Evolutionary conservation across 2,888 invertebrate genomes (phyloP), one percentile per base, ranked within the genome.

Genomic region (Macrosoma leucophasiata): DNA sequence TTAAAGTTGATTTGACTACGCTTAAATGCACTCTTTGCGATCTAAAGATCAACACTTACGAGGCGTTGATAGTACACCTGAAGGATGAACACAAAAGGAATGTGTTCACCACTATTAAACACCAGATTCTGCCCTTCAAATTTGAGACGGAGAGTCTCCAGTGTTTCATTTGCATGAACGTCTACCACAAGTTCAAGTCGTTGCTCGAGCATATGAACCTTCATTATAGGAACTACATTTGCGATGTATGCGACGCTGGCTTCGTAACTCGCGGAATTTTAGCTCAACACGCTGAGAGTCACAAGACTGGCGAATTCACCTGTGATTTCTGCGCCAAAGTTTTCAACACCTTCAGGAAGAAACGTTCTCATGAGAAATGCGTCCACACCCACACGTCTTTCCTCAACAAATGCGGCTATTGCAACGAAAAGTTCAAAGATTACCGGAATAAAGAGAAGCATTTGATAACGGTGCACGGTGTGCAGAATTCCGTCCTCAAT

Each of bases 321-420:
- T 78, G 77, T 29, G 56, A 60, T 13, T 45, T 56, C 4, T 86
- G 86, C 37, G 57, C 73, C 0, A 86, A 85, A 52, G 67, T 76
- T 0, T 86, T 85, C 32, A 73, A 77, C n/a, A 82, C 81, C 0
- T 58, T 68, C 7, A 59, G 72, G 13, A 81, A 82, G 37, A 63
- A 76, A 37, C 70, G 71, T 24, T 66, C 74, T 0, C 86, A 86
- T 36, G 77, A 77, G 30, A 73, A 70, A 19, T 65, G 68, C 1
- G 76, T 84, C 1, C 84, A 77, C 22, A 52, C 62, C 0, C 58
- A 66, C 19, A 55, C 46, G 2, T 57, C 56, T 7, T 39, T 50
- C 37, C 25, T 65, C 4, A 64, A 62, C 40, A 69, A 67, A 35
- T 78, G 78, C 26, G 63, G 65, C 0, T 69, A 68, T 13, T 77